Evolutionary conservation across 37 sponge, comb jelly and placozoan genomes (phyloP), one percentile per base, ranked within the genome.

Genomic region (Amphimedon queenslandica): DNA sequence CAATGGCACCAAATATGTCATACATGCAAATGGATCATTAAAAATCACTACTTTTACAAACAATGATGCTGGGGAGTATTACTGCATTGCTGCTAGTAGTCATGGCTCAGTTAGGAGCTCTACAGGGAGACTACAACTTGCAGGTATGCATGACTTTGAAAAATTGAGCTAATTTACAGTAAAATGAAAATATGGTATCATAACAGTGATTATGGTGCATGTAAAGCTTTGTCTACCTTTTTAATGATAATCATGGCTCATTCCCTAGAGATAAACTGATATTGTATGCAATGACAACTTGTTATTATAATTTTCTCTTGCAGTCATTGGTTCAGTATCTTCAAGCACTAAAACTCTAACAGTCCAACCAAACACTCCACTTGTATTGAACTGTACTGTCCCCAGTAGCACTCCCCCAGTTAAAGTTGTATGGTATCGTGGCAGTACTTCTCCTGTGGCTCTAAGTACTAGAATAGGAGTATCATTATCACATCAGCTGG

Each of bases 371-470:
- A 47, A 47, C 13, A 13, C 53, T 18, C 53, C 53, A 47, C 13
- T 47, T 47, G 13, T 33, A 43, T 31, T 76, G 13, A 2, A 21
- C 4, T 76, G 76, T 76, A 29, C 28, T 2, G 43, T 34, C 1
- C 76, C 76, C 1, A 13, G 1, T 34, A 76, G 76, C 36, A n/a
- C 31, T 2, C 76, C 76, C 10, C 43, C 43, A 23, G 51, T 61
- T 30, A 37, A 1, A 25, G 42, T 76, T 2, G 2, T 31, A 1
- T 76, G 76, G 76, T 29, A n/a, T 1, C 29, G 31, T 24, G 66
- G 41, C 31, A 34, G 47, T 16, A 40, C 56, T 28, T n/a, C n/a
- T n/a, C 64, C 21, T 1, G 61, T n/a, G 27, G 5, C 21, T 6
- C 21, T n/a, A 6, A 25, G 5, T n/a, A n/a, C 8, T 60, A 11